These are phyloP conservation scores for Lasioglossum baleicum DNA, from an alignment of 1,140 invertebrate species.

Conservation along the genomic window DNA sequence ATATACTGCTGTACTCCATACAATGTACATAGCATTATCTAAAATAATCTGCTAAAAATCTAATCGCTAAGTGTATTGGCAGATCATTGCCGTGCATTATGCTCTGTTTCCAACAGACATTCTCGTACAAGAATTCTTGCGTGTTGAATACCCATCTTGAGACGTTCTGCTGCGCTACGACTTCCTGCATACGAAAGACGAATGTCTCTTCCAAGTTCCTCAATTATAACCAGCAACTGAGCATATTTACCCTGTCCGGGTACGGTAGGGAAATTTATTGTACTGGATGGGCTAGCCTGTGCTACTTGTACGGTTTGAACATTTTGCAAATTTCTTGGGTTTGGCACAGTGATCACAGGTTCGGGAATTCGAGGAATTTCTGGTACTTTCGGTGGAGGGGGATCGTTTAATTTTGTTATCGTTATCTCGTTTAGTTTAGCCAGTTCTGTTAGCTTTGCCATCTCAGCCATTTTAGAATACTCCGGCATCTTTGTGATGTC, in stretches of 20 bases:
- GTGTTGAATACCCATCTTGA: slow-evolving; percentile 90
- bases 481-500: slow-evolving; percentile 76
- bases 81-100: slow-evolving; percentile 84
- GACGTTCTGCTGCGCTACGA: slow-evolving; percentile 87
- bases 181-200: slow-evolving; percentile 90
- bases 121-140: slow-evolving; percentile 90
- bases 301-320: slow-evolving; percentile 74
- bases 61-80: slow-evolving; percentile 61
- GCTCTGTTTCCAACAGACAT: slow-evolving; percentile 89
- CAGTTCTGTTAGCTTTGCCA: slow-evolving; percentile 77
- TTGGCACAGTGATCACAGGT: slow-evolving; percentile 79
- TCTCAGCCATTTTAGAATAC: slow-evolving; percentile 78
- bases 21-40: slow-evolving; percentile 57
- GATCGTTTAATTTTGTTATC: slow-evolving; percentile 78
- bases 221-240: slow-evolving; percentile 89
- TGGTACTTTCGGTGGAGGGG: slow-evolving; percentile 67
- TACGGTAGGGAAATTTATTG: slow-evolving; percentile 76
- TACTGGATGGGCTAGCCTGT: slow-evolving; percentile 74
- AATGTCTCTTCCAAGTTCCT: slow-evolving; percentile 91
- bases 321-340: slow-evolving; percentile 76
- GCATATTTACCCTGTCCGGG: slow-evolving; percentile 85
- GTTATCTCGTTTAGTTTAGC: slow-evolving; percentile 79
- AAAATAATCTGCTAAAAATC: slow-evolving; percentile 70
- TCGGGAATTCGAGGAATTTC: slow-evolving; percentile 76
- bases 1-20: slow-evolving; percentile 45